Percentiles rank a stretch among this genome's conserved stretches.
Evolutionary conservation across 2,113 vertebrate genomes (phyloP).

Genomic region (Heterotis niloticus): DNA sequence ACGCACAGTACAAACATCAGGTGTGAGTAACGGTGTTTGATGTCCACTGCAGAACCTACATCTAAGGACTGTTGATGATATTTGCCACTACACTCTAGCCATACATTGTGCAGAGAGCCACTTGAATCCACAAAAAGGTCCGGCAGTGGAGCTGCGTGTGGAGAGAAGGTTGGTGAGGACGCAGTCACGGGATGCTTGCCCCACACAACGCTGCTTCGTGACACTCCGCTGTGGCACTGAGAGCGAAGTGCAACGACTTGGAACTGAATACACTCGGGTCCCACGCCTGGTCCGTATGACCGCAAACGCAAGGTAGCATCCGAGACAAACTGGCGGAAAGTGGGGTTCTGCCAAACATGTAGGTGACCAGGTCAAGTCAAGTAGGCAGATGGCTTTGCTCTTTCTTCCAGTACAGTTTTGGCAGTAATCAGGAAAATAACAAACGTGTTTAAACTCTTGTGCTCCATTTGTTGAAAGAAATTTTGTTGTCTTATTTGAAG

Average conservation of each 20-base stretch:
- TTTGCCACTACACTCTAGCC: conserved; percentile 1
- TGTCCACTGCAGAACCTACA: background rate
- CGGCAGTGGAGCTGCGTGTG: background rate
- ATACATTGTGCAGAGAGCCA: background rate
- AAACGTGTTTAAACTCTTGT: conserved; percentile 9
- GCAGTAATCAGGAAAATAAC: conserved; percentile 19
- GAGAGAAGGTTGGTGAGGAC: background rate
- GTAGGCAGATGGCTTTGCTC: conserved; percentile 17
- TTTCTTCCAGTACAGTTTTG: conserved; percentile 7
- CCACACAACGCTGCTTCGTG: background rate
- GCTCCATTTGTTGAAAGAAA: conserved; percentile 16
- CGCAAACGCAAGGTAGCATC: conserved; percentile 4
- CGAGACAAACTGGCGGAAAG: background rate
- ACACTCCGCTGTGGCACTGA: background rate
- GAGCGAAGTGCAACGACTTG: background rate
- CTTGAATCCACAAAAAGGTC: background rate
- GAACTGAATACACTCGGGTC: background rate
- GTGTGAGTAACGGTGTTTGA: background rate
- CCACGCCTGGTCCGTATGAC: background rate
- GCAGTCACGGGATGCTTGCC: background rate
- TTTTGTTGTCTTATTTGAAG: background rate
- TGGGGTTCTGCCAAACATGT: conserved; percentile 1
- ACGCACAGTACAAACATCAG: background rate
- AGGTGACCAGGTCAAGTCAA: background rate
- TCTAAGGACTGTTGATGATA: background rate